Percentiles rank a stretch among this genome's conserved stretches.
Evolutionary conservation across 2,113 vertebrate species (phyloP).

Genomic region (Prunella himalayana): DNA sequence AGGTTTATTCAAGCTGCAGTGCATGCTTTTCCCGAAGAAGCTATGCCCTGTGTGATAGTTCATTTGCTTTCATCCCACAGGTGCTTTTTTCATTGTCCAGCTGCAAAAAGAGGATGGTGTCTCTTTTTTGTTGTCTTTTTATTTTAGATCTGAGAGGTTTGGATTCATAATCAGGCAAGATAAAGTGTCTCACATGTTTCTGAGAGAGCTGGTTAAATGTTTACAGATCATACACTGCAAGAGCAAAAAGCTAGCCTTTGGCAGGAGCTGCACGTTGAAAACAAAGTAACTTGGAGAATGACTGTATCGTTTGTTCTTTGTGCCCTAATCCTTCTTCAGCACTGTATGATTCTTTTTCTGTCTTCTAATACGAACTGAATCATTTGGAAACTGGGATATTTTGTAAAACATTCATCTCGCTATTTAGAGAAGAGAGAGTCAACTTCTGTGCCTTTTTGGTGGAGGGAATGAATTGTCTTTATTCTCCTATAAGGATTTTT

Average conservation of each 20-base stretch:
- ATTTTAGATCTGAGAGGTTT: not conserved
- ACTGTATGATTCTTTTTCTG: not conserved
- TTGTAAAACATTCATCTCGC: not conserved
- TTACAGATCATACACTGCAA: slow-evolving; percentile 6
- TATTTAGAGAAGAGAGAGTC: slow-evolving; percentile 2
- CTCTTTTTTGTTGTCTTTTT: not conserved
- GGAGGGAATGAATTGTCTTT: not conserved
- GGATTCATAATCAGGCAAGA: not conserved
- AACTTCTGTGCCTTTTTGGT: not conserved
- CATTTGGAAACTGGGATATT: not conserved
- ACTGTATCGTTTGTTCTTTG: slow-evolving; percentile 16
- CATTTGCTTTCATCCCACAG: slow-evolving; percentile 34
- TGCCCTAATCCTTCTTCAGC: not conserved
- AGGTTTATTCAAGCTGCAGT: not conserved
- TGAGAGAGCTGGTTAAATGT: slow-evolving; percentile 30
- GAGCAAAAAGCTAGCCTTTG: slow-evolving; percentile 47
- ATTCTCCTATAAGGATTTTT: not conserved
- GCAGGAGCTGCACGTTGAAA: slow-evolving; percentile 26
- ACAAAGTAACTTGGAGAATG: slow-evolving; percentile 23
- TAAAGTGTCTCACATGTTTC: slow-evolving; percentile 16
- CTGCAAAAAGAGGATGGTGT: not conserved
- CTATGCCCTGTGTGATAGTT: not conserved
- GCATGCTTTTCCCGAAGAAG: not conserved
- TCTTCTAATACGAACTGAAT: not conserved
- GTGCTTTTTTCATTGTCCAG: slow-evolving; percentile 30